Evolutionary conservation across 1,140 invertebrate genomes (phyloP).

Genomic region (Aphidius ervi): DNA sequence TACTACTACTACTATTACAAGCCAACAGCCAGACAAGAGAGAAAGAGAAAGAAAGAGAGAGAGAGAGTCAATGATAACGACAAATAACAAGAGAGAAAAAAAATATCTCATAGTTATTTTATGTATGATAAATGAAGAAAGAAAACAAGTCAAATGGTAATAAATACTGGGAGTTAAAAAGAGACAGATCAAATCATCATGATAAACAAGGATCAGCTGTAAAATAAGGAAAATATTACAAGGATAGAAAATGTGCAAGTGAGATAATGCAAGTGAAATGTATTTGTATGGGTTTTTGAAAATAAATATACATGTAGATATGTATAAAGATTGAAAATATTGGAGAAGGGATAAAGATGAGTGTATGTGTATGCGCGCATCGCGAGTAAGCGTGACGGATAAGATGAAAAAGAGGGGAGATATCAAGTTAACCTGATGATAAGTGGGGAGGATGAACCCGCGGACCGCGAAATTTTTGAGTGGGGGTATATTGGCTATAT

Average conservation of each 20-base stretch:
- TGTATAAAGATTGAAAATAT: constrained; percentile 25
- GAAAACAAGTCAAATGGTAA: too few relatives aligned
- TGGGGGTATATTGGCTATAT: too few relatives aligned
- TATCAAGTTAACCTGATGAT: constrained; percentile 11
- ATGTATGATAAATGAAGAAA: background rate
- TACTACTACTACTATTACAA: background rate
- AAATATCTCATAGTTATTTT: constrained; percentile 7
- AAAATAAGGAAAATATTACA: too few relatives aligned
- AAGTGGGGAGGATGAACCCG: background rate
- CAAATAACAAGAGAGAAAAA: constrained; percentile 29
- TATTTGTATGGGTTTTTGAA: constrained; percentile 18
- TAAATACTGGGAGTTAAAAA: too few relatives aligned
- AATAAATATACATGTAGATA: too few relatives aligned
- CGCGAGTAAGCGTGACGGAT: constrained; percentile 22
- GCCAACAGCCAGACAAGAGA: constrained; percentile 8
- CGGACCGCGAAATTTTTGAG: constrained; percentile 12
- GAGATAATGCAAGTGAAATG: constrained; percentile 16
- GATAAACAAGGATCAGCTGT: too few relatives aligned
- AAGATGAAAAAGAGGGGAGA: constrained; percentile 12
- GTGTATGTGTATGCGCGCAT: constrained; percentile 23
- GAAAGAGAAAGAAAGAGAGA: constrained; percentile 9
- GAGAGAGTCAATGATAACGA: constrained; percentile 25
- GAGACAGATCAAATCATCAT: too few relatives aligned
- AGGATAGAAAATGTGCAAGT: too few relatives aligned
- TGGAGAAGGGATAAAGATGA: constrained; percentile 5